Conservation (phyloP, 2,113 vertebrate species). For the Myotis brandtii region DNA sequence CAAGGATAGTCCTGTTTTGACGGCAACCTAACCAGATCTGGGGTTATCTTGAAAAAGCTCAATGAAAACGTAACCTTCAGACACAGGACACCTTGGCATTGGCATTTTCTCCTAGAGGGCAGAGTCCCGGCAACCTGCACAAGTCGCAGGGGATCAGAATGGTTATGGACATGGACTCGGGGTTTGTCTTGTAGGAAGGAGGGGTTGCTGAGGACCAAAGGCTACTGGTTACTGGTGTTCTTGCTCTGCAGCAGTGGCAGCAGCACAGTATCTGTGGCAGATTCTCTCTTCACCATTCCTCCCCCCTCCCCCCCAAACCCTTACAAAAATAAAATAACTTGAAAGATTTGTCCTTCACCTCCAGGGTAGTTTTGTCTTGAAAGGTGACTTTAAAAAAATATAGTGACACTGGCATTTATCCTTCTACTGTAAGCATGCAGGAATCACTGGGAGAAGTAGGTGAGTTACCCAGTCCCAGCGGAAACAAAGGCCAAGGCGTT, state of each 20-base stretch:
- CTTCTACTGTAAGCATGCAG: background rate
- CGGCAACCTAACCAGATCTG: background rate
- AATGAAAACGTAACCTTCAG: constrained; percentile 56
- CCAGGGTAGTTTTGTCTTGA: background rate
- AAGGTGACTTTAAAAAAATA: constrained; percentile 49
- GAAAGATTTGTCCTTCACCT: constrained; percentile 13
- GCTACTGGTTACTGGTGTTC: background rate
- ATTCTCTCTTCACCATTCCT: rapidly evolving
- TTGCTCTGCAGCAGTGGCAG: background rate
- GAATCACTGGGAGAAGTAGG: background rate
- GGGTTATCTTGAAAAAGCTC: background rate
- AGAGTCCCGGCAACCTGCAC: background rate
- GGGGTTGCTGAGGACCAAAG: background rate
- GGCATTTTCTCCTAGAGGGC: background rate
- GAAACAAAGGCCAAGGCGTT: constrained; percentile 47
- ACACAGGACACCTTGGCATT: background rate
- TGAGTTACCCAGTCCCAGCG: background rate
- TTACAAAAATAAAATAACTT: constrained; percentile 44
- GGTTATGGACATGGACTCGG: background rate
- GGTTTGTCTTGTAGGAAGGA: background rate
- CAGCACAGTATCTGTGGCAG: rapidly evolving
- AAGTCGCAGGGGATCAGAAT: background rate
- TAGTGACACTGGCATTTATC: background rate
- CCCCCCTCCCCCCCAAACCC: background rate
- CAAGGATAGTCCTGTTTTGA: constrained; percentile 38